Base-by-base conservation (phyloP, 2,888 invertebrate genomes). In the Buathra laborator region DNA sequence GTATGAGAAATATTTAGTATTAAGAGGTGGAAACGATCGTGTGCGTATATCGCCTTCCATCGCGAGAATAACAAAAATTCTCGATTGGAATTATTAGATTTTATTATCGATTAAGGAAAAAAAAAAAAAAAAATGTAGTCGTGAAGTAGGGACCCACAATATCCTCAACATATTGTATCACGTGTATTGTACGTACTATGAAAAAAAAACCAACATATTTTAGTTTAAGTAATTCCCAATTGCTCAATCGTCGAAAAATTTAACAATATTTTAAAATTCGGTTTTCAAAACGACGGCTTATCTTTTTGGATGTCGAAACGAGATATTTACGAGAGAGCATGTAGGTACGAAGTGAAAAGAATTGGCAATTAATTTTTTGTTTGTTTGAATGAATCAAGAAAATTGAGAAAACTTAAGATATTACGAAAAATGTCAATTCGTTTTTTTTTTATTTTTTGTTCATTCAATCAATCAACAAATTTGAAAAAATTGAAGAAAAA, bases 131-230 rank as follows among this genome's bases (percentile, higher is more conserved):
- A 81, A 72, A 70, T 79, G 84, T 90, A 90, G 85, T 87, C 85
- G 84, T 89, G 87, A 88, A 87, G 74, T 90, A 88, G 88, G 87
- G 87, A 87, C 83, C 81, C 80, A 87, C 87, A 87, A 86, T 82
- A 90, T 88, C 86, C 84, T 88, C 87, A 66, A 75, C 16, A 64
- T 62, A 84, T 86, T 87, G 64, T 86, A 87, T 82, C 84, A 76
- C 81, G 80, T 83, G 76, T 83, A 84, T 86, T 80, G 75, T 87
- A 78, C 85, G 77, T 71, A 83, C 70, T 68, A 71, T 79, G 29
- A 48, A 72, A 51, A 70, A 81, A 76, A 75, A 53, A 67, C 10
- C 46, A 59, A 67, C 71, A 72, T 84, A 86, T 81, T 81, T 88
- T 81, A 68, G 71, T 62, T 86, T 75, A 72, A 84, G 82, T 86